Evolutionary conservation across 2,113 vertebrate genomes (phyloP), one percentile per base, ranked within the genome.

Genomic region (Paratilapia polleni): DNA sequence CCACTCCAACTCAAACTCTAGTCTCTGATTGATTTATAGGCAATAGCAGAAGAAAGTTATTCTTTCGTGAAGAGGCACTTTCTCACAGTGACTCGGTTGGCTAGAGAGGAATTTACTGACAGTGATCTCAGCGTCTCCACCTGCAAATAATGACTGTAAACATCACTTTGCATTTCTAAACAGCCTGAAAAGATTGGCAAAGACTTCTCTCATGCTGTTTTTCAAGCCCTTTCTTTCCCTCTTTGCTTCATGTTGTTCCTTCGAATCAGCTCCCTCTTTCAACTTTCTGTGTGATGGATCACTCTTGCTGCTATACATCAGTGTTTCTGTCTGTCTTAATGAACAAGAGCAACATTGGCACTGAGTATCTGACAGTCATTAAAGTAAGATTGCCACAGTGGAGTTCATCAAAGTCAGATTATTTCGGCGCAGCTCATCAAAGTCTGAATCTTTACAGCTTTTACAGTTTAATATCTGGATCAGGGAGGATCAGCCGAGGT

Each of bases 91-190:
- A 80, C 1, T 8, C 41, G 2, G 64, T 49, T 11, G 7, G 79
- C 62, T 64, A 31, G 77, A 61, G 31, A 70, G 81, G 63, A 91
- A 85, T 91, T 87, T 78, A 52, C 78, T 63, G 74, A 47, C 75
- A 73, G 54, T 60, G 81, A 90, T 87, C 73, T 89, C 88, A 84
- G 34, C 8, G 1, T 87, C 80, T 92, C 87, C 88, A 90, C 88
- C 90, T 92, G 92, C 82, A 89, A 92, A 88, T 85, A 91, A 92
- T 12, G 56, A 24, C 86, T 49, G 49, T 91, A 93, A 93, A 94
- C 90, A 93, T 91, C 63, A 77, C 85, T 82, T 88, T 82, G 63
- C 75, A 77, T 91, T 85, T 91, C 80, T 88, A 82, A 91, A 90
- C 84, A 91, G 76, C 74, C 36, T 19, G 17, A 62, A 66, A 86